Base-by-base conservation (phyloP, 2,888 invertebrate species). In the Hypena proboscidalis region DNA sequence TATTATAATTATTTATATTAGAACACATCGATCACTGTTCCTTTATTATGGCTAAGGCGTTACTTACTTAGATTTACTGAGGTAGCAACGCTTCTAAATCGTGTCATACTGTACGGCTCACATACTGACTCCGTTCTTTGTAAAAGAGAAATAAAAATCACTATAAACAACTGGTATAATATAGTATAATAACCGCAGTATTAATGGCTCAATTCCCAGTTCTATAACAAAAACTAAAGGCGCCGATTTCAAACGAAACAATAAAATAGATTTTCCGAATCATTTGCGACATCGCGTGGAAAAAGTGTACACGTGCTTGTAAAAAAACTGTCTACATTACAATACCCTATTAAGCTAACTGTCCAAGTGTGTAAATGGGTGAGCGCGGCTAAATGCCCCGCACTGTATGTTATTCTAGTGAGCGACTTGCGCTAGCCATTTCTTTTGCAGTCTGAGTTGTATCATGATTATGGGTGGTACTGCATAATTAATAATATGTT, bases 211-310 rank as follows among this genome's bases (percentile, higher is more conserved):
- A n/a, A n/a, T n/a, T n/a, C n/a, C n/a, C n/a, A n/a, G n/a, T n/a
- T n/a, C n/a, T n/a, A n/a, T n/a, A n/a, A n/a, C n/a, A n/a, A n/a
- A n/a, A n/a, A n/a, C n/a, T n/a, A n/a, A n/a, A n/a, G n/a, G n/a
- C n/a, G n/a, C n/a, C n/a, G n/a, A n/a, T n/a, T n/a, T n/a, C n/a
- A n/a, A n/a, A 38, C 41, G 46, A 54, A 29, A 41, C 52, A 41
- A 56, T 64, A 58, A 54, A 58, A 57, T 58, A 53, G 62, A 77
- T 78, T 80, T 78, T 78, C 76, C 72, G 56, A 66, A 49, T 64
- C 70, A 77, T 75, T 73, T 70, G 66, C 50, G 51, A 41, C 51
- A 47, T 38, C 33, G 42, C 48, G 37, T 40, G 44, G 54, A 67
- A 74, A 70, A 74, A 68, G 39, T 33, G 40, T 54, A 48, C 71